phyloP scores from a whole-genome alignment of 2,113 vertebrate species.

The Euleptes europaea region DNA sequence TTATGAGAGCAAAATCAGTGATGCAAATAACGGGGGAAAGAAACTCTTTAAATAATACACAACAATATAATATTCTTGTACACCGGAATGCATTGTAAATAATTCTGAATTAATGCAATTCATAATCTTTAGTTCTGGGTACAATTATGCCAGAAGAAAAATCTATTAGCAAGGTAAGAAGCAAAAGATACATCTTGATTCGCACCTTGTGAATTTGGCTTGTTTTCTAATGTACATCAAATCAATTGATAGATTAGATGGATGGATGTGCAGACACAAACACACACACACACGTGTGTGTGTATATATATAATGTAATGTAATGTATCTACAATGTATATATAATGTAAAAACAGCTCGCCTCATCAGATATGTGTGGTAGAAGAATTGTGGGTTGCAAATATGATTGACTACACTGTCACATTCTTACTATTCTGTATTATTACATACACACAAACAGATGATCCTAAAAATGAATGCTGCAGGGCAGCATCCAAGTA shows the following conservation, averaged over 20 bases:
- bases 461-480: neutral
- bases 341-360: neutral
- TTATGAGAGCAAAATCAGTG: conserved; percentile 13
- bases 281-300: too few relatives aligned
- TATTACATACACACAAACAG: neutral
- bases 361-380: neutral
- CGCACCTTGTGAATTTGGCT: neutral
- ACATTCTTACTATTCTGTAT: neutral
- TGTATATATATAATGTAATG: neutral
- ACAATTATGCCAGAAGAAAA: neutral
- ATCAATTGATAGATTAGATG: too few relatives aligned
- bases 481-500: neutral
- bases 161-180: neutral
- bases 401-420: neutral
- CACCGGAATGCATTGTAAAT: neutral
- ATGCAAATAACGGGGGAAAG: neutral
- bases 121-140: neutral
- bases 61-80: neutral
- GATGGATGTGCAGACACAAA: too few relatives aligned
- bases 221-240: neutral
- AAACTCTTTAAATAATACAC: neutral
- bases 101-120: neutral
- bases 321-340: too few relatives aligned
- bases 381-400: neutral
- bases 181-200: neutral